Evolutionary conservation across 2,113 vertebrate genomes (phyloP).

Genomic region (Hypomesus transpacificus): DNA sequence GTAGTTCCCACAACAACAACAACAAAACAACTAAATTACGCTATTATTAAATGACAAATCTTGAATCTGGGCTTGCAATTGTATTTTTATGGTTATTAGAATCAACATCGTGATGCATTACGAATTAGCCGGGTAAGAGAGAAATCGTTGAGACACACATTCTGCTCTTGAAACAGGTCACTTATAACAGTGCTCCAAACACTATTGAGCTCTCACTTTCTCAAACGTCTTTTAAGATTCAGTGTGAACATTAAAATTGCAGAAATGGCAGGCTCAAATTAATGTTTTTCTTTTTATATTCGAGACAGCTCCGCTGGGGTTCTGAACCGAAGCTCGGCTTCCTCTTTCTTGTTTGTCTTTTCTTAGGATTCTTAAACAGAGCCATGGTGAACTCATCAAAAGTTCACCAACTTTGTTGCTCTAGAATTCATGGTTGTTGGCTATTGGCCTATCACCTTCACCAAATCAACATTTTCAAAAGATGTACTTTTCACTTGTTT

Average conservation of each 20-base stretch:
- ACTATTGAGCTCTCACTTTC: constrained; percentile 16
- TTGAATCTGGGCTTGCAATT: constrained; percentile 8
- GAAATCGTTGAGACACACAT: neutral
- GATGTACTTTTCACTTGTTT: neutral
- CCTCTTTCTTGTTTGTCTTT: neutral
- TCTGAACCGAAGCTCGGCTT: neutral
- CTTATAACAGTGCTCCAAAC: constrained; percentile 18
- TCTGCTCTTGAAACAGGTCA: constrained; percentile 8
- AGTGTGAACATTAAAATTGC: no score
- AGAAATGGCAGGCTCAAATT: no score
- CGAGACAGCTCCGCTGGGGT: constrained; percentile 18
- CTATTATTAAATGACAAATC: constrained; percentile 12
- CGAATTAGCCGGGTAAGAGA: neutral
- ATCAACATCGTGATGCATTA: constrained; percentile 17
- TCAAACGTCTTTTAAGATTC: constrained; percentile 8
- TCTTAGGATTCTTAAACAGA: constrained; percentile 42
- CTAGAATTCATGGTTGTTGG: constrained; percentile 31
- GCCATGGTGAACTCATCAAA: constrained; percentile 51
- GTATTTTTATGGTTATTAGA: constrained; percentile 13
- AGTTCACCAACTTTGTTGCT: constrained; percentile 31
- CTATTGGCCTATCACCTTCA: constrained; percentile 24
- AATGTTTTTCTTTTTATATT: no score
- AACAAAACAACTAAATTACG: neutral
- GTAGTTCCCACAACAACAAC: neutral
- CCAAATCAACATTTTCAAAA: neutral